Base-by-base conservation (phyloP, 1,140 invertebrate species). In the Pectinophora gossypiella region DNA sequence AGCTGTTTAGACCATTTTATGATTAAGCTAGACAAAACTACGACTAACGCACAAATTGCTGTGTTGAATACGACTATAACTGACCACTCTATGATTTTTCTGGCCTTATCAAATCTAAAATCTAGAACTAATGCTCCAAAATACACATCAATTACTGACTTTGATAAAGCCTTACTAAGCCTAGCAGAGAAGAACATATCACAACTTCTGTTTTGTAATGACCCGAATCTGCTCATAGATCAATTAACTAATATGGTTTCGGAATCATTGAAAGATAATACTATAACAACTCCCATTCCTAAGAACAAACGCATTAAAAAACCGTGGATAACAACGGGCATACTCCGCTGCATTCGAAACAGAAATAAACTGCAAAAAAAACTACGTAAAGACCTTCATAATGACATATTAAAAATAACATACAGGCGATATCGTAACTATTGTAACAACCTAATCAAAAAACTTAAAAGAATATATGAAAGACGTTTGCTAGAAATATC, bases 1-100 rank as follows among this genome's bases (percentile, higher is more conserved):
- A 4, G 22, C 4, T 23, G 22, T 23, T 10, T 23, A 23, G 22
- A 23, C 10, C 22, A 23, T 23, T 23, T 23, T 23, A 23, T 23
- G 4, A 23, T 23, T 5, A 23, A 23, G 10, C 4, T 23, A 10
- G 22, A 23, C 4, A 23, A 4, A 23, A 23, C 4, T 23, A 23
- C 4, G 10, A 4, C 10, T 5, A 5, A 4, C 4, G 22, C 22
- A 4, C 4, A 23, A 4, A 23, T 23, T 10, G 22, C 22, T 5
- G 22, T 23, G 22, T 23, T 23, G 10, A 23, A 23, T 23, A 64
- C 49, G 13, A 42, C 51, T 4, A 47, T 59, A 19, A 68, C 64
- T 12, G 55, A 68, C 52, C 61, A 61, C 15, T 23, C 5, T 1
- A 64, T 45, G 35, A 52, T 44, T 20, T 40, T 61, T 19, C 48